Evolutionary conservation across 1,140 invertebrate species (phyloP).

Genomic region (Pseudomyrmex gracilis): DNA sequence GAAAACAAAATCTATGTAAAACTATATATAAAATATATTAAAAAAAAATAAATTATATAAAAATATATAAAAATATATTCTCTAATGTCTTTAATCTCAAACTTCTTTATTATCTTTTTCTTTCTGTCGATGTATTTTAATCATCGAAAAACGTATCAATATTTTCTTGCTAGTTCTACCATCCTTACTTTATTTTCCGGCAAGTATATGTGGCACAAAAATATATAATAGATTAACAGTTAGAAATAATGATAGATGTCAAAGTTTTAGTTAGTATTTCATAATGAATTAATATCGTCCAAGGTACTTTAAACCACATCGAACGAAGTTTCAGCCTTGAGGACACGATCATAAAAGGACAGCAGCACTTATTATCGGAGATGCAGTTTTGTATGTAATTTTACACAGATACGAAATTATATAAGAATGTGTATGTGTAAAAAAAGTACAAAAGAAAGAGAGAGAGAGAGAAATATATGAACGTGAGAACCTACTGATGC

Average conservation of each 20-base stretch:
- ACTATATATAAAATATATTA: too few relatives aligned
- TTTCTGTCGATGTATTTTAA: not conserved
- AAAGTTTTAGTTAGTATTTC: conserved; percentile 20
- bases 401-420: too few relatives aligned
- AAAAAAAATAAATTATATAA: too few relatives aligned
- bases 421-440: too few relatives aligned
- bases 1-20: conserved; percentile 5
- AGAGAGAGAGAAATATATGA: too few relatives aligned
- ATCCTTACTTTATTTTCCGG: not conserved
- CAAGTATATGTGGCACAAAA: not conserved
- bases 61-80: too few relatives aligned
- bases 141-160: not conserved
- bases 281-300: conserved; percentile 35
- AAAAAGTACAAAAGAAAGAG: too few relatives aligned
- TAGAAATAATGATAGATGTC: conserved; percentile 4
- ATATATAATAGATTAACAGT: not conserved
- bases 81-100: conserved; percentile 1
- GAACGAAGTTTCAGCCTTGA: conserved; percentile 38
- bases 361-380: conserved; percentile 12
- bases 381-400: not conserved
- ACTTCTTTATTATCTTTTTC: not conserved
- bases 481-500: too few relatives aligned
- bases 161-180: not conserved
- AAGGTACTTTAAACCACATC: conserved; percentile 17
- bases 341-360: conserved; percentile 17